Evolutionary conservation across 2,888 invertebrate species (phyloP).

Genomic region (Microdon myrmicae): DNA sequence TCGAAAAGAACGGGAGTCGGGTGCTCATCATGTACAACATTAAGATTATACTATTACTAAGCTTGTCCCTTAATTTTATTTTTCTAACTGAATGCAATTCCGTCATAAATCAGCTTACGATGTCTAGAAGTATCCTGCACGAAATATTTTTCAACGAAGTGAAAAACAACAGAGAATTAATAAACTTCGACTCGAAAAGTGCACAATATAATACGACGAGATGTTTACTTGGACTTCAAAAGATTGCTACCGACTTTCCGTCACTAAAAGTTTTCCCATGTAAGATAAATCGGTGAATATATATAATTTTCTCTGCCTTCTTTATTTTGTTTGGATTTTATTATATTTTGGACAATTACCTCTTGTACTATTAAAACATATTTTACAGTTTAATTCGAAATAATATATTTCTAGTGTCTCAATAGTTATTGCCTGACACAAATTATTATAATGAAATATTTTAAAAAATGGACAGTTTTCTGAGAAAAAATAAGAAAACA

Average conservation of each 20-base stretch:
- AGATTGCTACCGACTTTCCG: constrained; percentile 11
- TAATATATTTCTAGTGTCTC: too few species aligned
- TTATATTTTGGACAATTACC: neutral
- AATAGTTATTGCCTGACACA: constrained; percentile 2
- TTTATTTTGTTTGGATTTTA: neutral
- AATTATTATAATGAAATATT: too few species aligned
- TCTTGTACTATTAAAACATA: neutral
- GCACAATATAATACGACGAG: constrained; percentile 4
- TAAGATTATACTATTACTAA: neutral
- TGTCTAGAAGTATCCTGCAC: neutral
- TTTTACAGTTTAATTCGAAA: constrained; percentile 4
- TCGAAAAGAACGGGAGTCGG: too few species aligned
- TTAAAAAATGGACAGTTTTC: too few species aligned
- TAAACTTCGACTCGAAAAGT: neutral
- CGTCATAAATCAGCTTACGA: neutral
- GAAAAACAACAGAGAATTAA: neutral
- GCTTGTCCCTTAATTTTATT: constrained; percentile 7
- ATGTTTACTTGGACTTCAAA: constrained; percentile 10
- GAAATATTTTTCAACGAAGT: constrained; percentile 23
- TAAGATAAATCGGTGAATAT: constrained; percentile 13
- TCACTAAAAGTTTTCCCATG: constrained; percentile 12
- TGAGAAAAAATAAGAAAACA: neutral
- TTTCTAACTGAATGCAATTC: neutral
- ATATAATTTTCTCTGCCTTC: too few species aligned
- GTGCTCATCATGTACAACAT: neutral